Conservation (phyloP, 2,888 invertebrate genomes). For the Panzeria rudis region DNA sequence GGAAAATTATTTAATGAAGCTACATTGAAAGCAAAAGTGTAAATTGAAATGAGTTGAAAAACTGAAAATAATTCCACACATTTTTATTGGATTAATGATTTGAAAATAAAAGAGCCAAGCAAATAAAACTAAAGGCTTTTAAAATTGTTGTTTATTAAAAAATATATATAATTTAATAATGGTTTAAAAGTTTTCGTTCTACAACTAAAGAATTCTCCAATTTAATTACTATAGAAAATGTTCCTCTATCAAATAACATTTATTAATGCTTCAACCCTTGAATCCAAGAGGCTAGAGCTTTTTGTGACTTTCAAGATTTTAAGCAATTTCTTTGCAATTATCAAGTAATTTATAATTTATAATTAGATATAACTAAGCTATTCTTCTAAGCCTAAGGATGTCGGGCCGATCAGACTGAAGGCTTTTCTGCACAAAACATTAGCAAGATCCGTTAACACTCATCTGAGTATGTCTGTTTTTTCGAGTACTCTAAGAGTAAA, state of each 20-base stretch:
- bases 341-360: no score
- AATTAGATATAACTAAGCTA: no score
- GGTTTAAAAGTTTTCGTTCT: neutral
- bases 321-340: conserved; percentile 20
- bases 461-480: no score
- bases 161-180: neutral
- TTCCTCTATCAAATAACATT: neutral
- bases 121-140: conserved; percentile 66
- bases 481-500: no score
- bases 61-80: conserved; percentile 75
- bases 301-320: conserved; percentile 2
- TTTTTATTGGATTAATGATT: conserved; percentile 53
- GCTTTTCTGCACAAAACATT: no score
- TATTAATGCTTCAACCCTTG: neutral
- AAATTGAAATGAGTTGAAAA: conserved; percentile 32
- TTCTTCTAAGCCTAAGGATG: no score
- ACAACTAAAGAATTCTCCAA: neutral
- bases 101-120: conserved; percentile 75
- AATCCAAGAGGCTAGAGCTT: neutral
- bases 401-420: no score
- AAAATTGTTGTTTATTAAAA: conserved; percentile 6
- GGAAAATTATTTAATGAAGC: conserved; percentile 39
- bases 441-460: no score
- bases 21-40: conserved; percentile 65
- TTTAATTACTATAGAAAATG: neutral